A percentile compares a stretch with the other conserved stretches of the same genome.
Conservation (phyloP, 2,797 vertebrate genomes). For the Gephyroberyx darwinii region DNA sequence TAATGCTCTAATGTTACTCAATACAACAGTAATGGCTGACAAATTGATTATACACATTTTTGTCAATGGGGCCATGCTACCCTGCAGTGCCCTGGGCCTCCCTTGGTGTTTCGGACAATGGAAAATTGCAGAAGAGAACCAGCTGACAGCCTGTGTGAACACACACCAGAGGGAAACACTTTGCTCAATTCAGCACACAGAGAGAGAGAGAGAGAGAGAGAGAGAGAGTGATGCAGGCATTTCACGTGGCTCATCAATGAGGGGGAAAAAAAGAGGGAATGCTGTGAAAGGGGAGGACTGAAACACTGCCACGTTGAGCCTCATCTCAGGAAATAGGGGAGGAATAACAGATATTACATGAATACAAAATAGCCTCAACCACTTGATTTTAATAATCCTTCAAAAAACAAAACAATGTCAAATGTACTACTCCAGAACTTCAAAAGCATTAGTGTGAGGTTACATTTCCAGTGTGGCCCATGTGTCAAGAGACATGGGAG, state of each 20-base stretch:
- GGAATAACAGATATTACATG: conserved; percentile 7
- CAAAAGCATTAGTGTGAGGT: conserved; percentile 1
- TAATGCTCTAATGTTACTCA: conserved; percentile 16
- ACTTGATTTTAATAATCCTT: not conserved
- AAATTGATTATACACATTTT: conserved; percentile 33
- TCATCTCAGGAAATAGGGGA: conserved; percentile 31
- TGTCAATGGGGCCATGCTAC: conserved; percentile 8
- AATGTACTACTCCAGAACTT: not conserved
- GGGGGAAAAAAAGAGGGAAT: conserved; percentile 16
- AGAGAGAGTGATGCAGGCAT: conserved; percentile 8
- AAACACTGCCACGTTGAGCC: conserved; percentile 69
- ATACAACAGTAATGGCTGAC: conserved; percentile 36
- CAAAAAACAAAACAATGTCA: conserved; percentile 1
- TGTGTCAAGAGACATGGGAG: not conserved
- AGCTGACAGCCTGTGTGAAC: conserved; percentile 37
- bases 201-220: not conserved
- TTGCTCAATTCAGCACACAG: conserved; percentile 19
- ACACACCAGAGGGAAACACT: conserved; percentile 37
- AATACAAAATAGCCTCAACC: not conserved
- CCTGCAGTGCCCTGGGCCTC: conserved; percentile 29
- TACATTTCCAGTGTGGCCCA: conserved; percentile 7
- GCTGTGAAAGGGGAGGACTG: conserved; percentile 42
- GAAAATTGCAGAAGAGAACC: conserved; percentile 28
- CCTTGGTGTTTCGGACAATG: conserved; percentile 41
- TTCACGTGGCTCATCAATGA: conserved; percentile 47